These are phyloP conservation scores for Montifringilla adamsi DNA, from an alignment of 2,113 vertebrate genomes.

Conservation along the genomic window DNA sequence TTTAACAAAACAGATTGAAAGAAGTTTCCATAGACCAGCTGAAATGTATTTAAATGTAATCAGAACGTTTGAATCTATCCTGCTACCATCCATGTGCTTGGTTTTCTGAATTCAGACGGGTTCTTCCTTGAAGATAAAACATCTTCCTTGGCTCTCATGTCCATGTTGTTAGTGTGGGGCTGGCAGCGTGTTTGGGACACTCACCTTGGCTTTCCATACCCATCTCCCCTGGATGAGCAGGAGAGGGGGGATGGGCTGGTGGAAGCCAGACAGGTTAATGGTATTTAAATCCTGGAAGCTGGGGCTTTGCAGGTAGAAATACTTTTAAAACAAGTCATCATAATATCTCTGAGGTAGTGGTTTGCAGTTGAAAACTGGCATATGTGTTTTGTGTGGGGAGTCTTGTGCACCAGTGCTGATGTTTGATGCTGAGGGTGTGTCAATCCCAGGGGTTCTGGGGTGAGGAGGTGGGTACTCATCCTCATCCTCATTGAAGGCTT, in stretches of 20 bases:
- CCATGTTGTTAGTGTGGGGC: rapidly evolving
- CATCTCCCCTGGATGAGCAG: rapidly evolving
- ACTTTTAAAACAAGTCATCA: not conserved
- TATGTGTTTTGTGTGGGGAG: not conserved
- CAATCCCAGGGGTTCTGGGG: not conserved
- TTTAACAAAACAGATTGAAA: not conserved
- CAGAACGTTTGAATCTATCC: not conserved
- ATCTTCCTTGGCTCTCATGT: not conserved
- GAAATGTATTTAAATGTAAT: slow-evolving; percentile 43
- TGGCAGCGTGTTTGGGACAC: rapidly evolving
- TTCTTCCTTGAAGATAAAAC: not conserved
- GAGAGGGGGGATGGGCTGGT: not conserved
- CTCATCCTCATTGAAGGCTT: not conserved
- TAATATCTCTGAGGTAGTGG: not conserved
- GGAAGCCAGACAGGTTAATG: not conserved
- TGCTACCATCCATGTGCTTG: not conserved
- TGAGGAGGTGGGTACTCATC: rapidly evolving
- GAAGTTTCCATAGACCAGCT: not conserved
- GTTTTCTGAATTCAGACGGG: not conserved
- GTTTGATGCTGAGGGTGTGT: not conserved
- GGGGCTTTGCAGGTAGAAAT: not conserved
- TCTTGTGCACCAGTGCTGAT: not conserved
- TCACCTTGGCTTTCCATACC: not conserved
- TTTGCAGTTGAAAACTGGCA: not conserved
- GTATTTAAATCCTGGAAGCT: not conserved